phyloP scores from a whole-genome alignment of 2,797 vertebrate species.

The Parauchenoglanis ngamensis region DNA sequence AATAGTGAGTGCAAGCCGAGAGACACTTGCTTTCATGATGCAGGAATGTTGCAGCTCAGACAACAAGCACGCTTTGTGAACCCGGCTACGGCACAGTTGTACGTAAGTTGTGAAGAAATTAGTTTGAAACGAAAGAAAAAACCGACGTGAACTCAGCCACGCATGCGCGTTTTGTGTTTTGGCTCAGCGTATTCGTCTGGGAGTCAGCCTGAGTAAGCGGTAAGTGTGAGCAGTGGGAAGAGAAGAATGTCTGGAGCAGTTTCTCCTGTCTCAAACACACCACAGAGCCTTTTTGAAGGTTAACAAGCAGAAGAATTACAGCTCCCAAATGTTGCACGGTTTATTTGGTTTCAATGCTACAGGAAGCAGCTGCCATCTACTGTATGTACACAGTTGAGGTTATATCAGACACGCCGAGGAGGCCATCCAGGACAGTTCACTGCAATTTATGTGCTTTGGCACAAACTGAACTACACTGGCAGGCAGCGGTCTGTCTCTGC shows the following conservation, averaged over 20 bases:
- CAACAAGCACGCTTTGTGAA: conserved; percentile 2
- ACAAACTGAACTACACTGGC: conserved; percentile 6
- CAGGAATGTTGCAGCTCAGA: conserved; percentile 49
- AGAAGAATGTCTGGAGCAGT: conserved; percentile 43
- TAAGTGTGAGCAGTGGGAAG: conserved; percentile 34
- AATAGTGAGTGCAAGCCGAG: conserved; percentile 58
- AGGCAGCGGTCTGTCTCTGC: conserved; percentile 18
- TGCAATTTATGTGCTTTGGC: conserved; percentile 46
- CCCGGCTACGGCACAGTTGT: neutral
- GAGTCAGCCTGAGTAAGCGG: conserved; percentile 26
- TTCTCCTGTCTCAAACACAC: conserved; percentile 50
- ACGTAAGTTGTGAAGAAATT: neutral
- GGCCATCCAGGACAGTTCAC: conserved; percentile 34
- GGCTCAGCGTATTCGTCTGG: conserved; percentile 22
- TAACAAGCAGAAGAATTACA: conserved; percentile 60
- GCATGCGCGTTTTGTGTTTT: neutral
- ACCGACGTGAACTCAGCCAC: no score
- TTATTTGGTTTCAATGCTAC: conserved; percentile 57
- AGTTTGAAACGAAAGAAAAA: neutral
- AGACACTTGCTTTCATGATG: conserved; percentile 57
- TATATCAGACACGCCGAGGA: conserved; percentile 38
- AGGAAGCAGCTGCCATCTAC: conserved; percentile 59
- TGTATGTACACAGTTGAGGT: conserved; percentile 52
- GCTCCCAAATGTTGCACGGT: conserved; percentile 52
- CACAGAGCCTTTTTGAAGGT: conserved; percentile 52